Conservation (phyloP, 2,888 invertebrate species). For the Oscheius myriophilus region DNA sequence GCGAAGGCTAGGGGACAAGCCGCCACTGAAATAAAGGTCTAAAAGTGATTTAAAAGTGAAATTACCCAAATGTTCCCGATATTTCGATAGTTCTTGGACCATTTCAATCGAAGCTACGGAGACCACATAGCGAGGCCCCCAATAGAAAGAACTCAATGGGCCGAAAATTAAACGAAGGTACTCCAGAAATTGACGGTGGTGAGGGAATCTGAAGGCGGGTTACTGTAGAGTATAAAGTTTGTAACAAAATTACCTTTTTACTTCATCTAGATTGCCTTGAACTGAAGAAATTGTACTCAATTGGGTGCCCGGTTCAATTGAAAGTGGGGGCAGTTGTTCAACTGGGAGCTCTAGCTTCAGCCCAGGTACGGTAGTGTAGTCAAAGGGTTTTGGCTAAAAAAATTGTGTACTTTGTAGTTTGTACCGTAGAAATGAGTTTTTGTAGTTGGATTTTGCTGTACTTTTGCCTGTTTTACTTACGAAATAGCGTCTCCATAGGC, state of each 20-base stretch:
- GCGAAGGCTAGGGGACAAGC: slow-evolving; percentile 35
- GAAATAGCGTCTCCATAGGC: slow-evolving; percentile 16
- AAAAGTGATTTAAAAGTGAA: not conserved
- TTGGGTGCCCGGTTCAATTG: slow-evolving; percentile 28
- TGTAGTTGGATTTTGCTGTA: not conserved
- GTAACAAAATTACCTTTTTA: slow-evolving; percentile 26
- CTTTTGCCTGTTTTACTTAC: slow-evolving; percentile 7
- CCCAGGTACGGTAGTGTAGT: slow-evolving; percentile 63
- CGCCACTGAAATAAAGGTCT: slow-evolving; percentile 33
- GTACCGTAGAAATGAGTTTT: not conserved
- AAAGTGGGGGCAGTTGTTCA: slow-evolving; percentile 31
- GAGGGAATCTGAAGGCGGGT: slow-evolving; percentile 8
- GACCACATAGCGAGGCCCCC: slow-evolving; percentile 47
- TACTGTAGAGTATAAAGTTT: not conserved
- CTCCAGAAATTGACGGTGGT: slow-evolving; percentile 36
- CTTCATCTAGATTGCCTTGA: slow-evolving; percentile 36
- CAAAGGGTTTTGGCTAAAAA: slow-evolving; percentile 56
- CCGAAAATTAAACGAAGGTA: slow-evolving; percentile 34
- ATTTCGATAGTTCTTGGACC: slow-evolving; percentile 23
- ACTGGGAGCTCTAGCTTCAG: slow-evolving; percentile 41
- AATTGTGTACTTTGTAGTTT: not conserved
- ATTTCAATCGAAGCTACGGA: slow-evolving; percentile 26
- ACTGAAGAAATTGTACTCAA: slow-evolving; percentile 18
- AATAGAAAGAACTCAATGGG: slow-evolving; percentile 46
- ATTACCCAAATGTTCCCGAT: slow-evolving; percentile 24